These are phyloP conservation scores for Cotesia vestalis DNA, from an alignment of 1,140 invertebrate genomes.

Conservation along the genomic window DNA sequence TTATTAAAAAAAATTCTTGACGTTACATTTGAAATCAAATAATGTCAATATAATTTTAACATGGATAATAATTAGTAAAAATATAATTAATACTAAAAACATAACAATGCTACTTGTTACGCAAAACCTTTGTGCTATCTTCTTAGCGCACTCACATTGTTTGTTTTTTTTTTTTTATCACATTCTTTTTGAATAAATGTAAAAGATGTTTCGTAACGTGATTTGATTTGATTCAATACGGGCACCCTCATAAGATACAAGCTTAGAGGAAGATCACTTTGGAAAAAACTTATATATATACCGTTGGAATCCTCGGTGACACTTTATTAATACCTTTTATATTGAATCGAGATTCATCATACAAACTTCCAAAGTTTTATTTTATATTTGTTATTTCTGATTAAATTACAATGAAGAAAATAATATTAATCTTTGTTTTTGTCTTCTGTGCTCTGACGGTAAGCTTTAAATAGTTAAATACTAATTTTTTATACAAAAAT, in stretches of 20 bases:
- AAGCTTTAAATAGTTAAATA: no score
- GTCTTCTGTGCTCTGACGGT: no score
- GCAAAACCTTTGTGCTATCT: not conserved
- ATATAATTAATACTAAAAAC: not conserved
- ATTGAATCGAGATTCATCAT: not conserved
- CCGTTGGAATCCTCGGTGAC: not conserved
- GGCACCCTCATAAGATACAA: slow-evolving; percentile 33
- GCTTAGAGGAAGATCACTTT: not conserved
- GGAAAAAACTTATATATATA: slow-evolving; percentile 31
- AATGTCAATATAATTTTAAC: no score
- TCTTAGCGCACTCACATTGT: not conserved
- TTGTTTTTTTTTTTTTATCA: slow-evolving; percentile 14
- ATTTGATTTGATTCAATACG: slow-evolving; percentile 20
- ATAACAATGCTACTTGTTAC: not conserved
- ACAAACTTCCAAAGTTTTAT: not conserved
- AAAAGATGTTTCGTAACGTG: slow-evolving; percentile 3
- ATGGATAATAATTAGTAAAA: no score
- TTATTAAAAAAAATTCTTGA: no score
- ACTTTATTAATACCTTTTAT: not conserved
- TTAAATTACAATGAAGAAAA: not conserved
- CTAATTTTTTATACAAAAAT: no score
- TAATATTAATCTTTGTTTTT: no score
- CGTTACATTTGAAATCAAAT: no score
- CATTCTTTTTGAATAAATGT: slow-evolving; percentile 4
- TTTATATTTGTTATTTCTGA: not conserved